Evolutionary conservation across 1,140 invertebrate genomes (phyloP), one percentile per base, ranked within the genome.

Genomic region (Trissolcus basalis): DNA sequence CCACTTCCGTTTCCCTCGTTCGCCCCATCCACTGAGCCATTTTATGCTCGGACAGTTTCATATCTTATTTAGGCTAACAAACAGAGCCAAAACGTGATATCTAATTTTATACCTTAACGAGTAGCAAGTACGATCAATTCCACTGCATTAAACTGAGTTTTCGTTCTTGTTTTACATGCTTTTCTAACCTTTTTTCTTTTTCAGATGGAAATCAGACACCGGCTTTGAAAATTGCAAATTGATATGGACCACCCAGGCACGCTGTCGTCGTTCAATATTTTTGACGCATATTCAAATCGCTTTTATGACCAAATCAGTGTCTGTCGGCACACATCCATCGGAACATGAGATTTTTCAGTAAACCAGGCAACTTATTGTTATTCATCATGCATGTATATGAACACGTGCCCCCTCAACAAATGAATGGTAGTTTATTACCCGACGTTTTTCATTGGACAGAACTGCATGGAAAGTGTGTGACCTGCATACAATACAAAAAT

Each of bases 1-100:
- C 85, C 85, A 86, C 86, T 88, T 88, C 87, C 87, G 87, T 70
- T 77, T 78, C 58, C 75, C 67, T 76, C 69, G 35, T 33, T 68
- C 59, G 64, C 60, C 72, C 73, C 69, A 27, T 67, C 61, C 58
- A 50, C 56, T 48, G 14, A 54, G 50, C 74, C 69, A 77, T 77
- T 79, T 79, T 76, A 76, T 70, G 77, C 77, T 70, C 73, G 73
- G 65, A 65, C 72, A 67, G 61, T 54, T 36, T 70, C 60, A 55
- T 75, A 75, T 79, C 59, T 70, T 72, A 27, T 27, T 27, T 27
- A 27, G 19, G 19, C 19, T 27, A 27, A 27, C 19, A 27, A 27
- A 27, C n/a, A 27, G 1, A 27, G 2, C 19, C 19, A 27, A 27
- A 27, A 27, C 19, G 6, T 27, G 2, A 27, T 27, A 1, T 27